A percentile compares a stretch with the other conserved stretches of the same genome.
These are phyloP conservation scores for Eudemis profundana DNA, from an alignment of 2,888 invertebrate species.

Conservation along the genomic window DNA sequence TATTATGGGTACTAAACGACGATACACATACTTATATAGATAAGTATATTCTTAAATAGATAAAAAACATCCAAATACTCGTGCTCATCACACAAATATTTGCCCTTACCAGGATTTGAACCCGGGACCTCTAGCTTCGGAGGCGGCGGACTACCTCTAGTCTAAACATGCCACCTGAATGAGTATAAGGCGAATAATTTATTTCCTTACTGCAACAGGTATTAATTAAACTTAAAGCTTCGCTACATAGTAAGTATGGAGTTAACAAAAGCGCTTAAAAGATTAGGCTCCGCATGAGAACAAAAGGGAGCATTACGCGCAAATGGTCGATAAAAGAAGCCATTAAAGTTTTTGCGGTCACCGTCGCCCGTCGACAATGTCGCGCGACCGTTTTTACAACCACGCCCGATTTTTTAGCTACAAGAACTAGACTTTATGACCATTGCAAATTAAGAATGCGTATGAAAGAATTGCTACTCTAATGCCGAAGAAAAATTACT, in stretches of 20 bases:
- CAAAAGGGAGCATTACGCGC: conserved; percentile 65
- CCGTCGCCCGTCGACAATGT: conserved; percentile 62
- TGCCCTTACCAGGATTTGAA: no score
- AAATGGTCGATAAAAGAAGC: conserved; percentile 74
- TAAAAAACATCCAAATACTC: no score
- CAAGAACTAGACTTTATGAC: conserved; percentile 32
- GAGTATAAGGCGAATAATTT: neutral
- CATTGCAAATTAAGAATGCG: conserved; percentile 7
- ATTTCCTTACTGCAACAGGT: conserved; percentile 6
- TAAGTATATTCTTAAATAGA: no score
- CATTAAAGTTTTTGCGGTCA: conserved; percentile 73
- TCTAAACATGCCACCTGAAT: neutral
- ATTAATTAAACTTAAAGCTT: neutral
- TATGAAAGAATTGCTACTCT: no score
- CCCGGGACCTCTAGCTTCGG: no score
- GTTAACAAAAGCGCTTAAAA: conserved; percentile 58
- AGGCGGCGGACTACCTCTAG: neutral
- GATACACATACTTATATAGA: no score
- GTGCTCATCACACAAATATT: no score
- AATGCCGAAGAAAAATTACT: neutral
- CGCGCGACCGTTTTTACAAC: conserved; percentile 58
- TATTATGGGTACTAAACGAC: no score
- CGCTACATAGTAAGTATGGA: conserved; percentile 37
- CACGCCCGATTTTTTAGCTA: conserved; percentile 48
- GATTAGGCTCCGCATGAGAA: conserved; percentile 60